phyloP scores from a whole-genome alignment of 92 coral and sea anemone species.

The Meandrina meandrites region DNA sequence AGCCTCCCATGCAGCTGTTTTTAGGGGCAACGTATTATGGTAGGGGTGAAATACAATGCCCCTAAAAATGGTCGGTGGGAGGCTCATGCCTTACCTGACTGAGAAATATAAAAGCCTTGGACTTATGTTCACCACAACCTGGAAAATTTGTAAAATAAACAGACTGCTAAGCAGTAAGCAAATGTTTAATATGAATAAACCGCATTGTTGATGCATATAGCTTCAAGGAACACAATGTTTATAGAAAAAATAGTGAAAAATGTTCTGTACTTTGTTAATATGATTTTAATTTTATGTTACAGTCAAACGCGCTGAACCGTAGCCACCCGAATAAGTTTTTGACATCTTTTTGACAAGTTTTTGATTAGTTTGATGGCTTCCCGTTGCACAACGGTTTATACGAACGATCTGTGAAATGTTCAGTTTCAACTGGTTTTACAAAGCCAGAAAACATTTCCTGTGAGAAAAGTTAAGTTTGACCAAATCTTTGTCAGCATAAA shows the following conservation, averaged over 20 bases:
- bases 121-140: constrained; percentile 64
- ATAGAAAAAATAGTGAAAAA: background rate
- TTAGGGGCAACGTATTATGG: no score
- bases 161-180: background rate
- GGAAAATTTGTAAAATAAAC: background rate
- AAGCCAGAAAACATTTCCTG: no score
- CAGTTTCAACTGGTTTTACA: no score
- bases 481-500: no score
- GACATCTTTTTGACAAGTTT: no score
- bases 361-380: no score
- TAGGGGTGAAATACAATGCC: no score
- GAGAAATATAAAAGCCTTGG: constrained; percentile 71
- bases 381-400: no score
- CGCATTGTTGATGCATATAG: background rate
- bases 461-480: no score
- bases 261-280: background rate
- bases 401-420: no score
- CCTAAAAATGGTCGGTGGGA: no score
- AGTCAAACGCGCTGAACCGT: background rate
- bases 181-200: background rate
- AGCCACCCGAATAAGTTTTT: background rate
- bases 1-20: no score
- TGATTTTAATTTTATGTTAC: background rate
- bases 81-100: constrained; percentile 76
- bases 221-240: background rate